Base-by-base conservation (phyloP, 2,888 invertebrate genomes). In the Odontothrips loti region DNA sequence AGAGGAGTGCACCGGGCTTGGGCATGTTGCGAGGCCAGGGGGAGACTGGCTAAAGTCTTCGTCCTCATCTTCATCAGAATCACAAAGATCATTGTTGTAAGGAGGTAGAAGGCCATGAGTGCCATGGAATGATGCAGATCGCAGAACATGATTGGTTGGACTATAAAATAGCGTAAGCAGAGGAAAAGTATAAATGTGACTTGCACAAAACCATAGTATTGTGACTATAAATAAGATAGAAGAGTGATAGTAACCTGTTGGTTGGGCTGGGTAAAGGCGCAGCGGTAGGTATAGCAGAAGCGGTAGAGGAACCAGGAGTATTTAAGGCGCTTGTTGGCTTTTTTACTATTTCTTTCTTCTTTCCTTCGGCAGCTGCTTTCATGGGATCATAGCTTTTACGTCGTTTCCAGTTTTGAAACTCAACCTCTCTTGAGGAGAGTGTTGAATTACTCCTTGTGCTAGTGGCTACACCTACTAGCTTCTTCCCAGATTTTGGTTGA, bases 301-400 rank as follows among this genome's bases (percentile, higher is more conserved):
- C 27, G 27, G 12, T 9, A 9, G 68, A 75, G 27, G 68, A 27
- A 27, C 23, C 68, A 75, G 82, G 20, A 82, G 83, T 80, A 84
- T 84, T 27, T 34, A 68, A 27, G 29, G 80, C 68, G 17, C 83
- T 81, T 15, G 84, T 82, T 1, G 83, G 83, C 81, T 85, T 85
- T 78, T 85, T 86, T 3, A 86, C 85, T 27, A 84, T 85, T 80
- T 88, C 87, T 81, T 91, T 92, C 85, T 91, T 91, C 85, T 91
- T 92, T 43, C 94, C 96, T 86, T 96, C 96, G 29, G 95, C 95
- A 0, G 97, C 97, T 0, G 97, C 96, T 87, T 94, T 95, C 91
- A 96, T 93, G 47, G 98, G 98, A 89, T 98, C 97, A 88, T 98
- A 98, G 84, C 95, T 96, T 85, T 97, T 97, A 83, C 98, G 90